Evolutionary conservation across 2,113 vertebrate genomes (phyloP).

Genomic region (Serilophus lunatus): DNA sequence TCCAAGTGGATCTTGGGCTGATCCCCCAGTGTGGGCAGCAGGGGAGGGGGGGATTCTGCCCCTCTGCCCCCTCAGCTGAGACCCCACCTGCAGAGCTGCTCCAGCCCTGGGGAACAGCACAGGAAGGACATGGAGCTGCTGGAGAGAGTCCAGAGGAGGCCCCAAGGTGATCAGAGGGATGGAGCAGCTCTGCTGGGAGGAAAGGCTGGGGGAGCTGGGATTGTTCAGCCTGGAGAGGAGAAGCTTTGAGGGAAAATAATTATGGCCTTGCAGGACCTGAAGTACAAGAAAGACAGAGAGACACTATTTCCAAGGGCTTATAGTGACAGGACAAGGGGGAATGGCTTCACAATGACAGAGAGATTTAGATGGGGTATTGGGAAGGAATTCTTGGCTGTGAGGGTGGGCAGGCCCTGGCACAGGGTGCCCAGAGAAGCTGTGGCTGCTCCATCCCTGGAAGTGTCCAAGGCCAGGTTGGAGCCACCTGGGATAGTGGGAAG

Average conservation of each 20-base stretch:
- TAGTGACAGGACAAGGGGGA: neutral
- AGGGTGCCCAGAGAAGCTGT: neutral
- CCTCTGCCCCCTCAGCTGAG: neutral
- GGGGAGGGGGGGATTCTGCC: neutral
- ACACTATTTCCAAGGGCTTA: accelerated
- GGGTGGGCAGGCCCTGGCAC: neutral
- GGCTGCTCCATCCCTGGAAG: neutral
- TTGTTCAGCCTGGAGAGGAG: neutral
- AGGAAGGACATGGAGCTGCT: neutral
- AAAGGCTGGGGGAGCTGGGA: neutral
- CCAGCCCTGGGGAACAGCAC: neutral
- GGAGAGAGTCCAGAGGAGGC: neutral
- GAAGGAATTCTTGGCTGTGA: neutral
- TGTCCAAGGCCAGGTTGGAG: neutral
- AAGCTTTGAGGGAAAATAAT: neutral
- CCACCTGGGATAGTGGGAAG: neutral
- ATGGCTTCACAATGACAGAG: neutral
- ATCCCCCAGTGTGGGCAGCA: neutral
- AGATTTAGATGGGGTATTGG: neutral
- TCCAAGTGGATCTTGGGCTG: neutral
- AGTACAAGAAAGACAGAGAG: neutral
- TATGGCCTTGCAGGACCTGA: neutral
- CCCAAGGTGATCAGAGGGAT: neutral
- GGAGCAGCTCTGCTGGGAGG: neutral
- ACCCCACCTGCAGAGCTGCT: neutral